Conservation (phyloP, 2,888 invertebrate genomes). For the Macroteleia sp. region DNA sequence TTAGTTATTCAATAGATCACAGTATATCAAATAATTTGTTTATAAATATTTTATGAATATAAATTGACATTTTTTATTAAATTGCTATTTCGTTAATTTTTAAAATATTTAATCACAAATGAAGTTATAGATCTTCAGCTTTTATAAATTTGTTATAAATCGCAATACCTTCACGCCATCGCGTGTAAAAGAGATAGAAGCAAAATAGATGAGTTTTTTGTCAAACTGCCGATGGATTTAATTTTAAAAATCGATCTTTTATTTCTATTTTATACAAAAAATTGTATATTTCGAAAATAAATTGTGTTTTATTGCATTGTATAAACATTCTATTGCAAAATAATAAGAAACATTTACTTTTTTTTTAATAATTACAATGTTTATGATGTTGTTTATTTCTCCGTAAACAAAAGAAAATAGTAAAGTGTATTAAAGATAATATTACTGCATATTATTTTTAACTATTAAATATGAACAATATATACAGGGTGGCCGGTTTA, state of each 20-base stretch:
- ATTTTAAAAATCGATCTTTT: slow-evolving; percentile 55
- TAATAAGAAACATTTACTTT: no score
- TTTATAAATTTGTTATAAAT: slow-evolving; percentile 46
- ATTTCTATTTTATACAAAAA: slow-evolving; percentile 24
- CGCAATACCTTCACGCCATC: slow-evolving; percentile 40
- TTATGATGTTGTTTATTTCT: no score
- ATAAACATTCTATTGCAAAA: slow-evolving; percentile 32
- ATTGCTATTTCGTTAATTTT: no score
- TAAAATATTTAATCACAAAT: no score
- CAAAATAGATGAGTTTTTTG: slow-evolving; percentile 55
- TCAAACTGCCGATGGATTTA: slow-evolving; percentile 57
- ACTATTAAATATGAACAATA: no score
- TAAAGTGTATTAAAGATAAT: no score
- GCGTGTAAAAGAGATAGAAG: slow-evolving; percentile 35
- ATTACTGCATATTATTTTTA: no score
- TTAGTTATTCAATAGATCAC: no score
- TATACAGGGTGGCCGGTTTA: no score
- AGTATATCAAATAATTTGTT: neutral
- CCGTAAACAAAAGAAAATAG: no score
- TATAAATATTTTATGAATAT: neutral
- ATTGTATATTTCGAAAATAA: slow-evolving; percentile 29
- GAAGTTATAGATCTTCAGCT: slow-evolving; percentile 24
- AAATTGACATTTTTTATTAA: no score
- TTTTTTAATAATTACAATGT: no score
- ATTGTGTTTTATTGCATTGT: slow-evolving; percentile 41